Evolutionary conservation across 2,113 vertebrate species (phyloP).

Genomic region (Anhinga rufa): DNA sequence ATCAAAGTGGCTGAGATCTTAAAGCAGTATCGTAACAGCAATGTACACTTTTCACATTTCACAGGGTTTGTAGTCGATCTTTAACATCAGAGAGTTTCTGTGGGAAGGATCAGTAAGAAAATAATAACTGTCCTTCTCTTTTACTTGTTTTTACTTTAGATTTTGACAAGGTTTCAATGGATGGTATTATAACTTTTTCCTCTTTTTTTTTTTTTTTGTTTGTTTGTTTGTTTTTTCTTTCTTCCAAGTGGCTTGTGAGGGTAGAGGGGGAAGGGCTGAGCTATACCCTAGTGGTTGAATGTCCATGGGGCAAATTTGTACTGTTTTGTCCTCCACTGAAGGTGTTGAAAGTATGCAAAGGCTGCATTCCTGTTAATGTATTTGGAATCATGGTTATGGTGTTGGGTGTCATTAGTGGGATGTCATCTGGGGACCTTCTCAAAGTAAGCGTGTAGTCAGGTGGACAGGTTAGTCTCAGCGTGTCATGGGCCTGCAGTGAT

Average conservation of each 20-base stretch:
- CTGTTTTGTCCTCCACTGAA: constrained; percentile 93
- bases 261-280: constrained; percentile 34
- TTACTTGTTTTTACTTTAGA: constrained; percentile 23
- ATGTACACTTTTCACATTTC: constrained; percentile 85
- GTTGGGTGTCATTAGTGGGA: constrained; percentile 90
- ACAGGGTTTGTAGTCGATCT: constrained; percentile 74
- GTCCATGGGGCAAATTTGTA: constrained; percentile 91
- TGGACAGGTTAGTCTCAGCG: constrained; percentile 84
- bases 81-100: constrained; percentile 48
- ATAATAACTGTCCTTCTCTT: constrained; percentile 68
- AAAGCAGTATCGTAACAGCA: constrained; percentile 70
- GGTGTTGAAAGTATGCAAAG: constrained; percentile 91
- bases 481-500: constrained; percentile 82
- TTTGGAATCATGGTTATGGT: constrained; percentile 96
- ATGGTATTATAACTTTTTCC: neutral
- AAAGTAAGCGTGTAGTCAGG: constrained; percentile 94
- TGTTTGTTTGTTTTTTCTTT: neutral
- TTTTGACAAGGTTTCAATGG: constrained; percentile 64
- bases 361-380: constrained; percentile 88
- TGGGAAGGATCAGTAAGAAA: constrained; percentile 78
- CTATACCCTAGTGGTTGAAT: constrained; percentile 97
- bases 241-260: constrained; percentile 30
- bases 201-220: neutral
- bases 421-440: constrained; percentile 90
- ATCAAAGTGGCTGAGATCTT: constrained; percentile 65